A percentile compares a stretch with the other conserved stretches of the same genome.
Conservation (phyloP, 2,797 vertebrate species). For the Falco cherrug region DNA sequence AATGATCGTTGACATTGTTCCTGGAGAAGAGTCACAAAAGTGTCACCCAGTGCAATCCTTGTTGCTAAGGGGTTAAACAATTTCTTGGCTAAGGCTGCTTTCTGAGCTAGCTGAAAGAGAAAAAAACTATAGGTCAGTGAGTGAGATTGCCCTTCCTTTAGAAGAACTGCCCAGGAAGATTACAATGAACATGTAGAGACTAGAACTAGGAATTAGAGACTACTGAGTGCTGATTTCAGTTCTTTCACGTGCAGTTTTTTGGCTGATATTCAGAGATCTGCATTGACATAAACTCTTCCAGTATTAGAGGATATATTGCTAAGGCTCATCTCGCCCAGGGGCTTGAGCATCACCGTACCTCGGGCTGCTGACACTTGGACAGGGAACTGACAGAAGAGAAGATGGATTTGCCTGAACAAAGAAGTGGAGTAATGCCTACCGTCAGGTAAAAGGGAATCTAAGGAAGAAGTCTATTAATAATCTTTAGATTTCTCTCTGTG, state of each 20-base stretch:
- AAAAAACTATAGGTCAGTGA: slow-evolving; percentile 1
- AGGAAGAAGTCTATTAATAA: not conserved
- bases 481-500: not conserved
- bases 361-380: not conserved
- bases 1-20: slow-evolving; percentile 16
- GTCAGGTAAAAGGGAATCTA: not conserved
- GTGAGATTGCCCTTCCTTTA: slow-evolving; percentile 12
- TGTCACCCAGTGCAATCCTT: not conserved
- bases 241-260: slow-evolving; percentile 7
- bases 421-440: not conserved
- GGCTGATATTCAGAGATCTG: slow-evolving; percentile 4
- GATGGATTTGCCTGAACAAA: not conserved
- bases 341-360: not conserved
- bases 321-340: not conserved
- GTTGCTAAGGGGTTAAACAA: slow-evolving; percentile 40
- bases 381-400: not conserved
- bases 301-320: not conserved
- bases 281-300: not conserved
- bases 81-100: slow-evolving; percentile 19
- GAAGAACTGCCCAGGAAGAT: slow-evolving; percentile 13
- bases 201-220: slow-evolving; percentile 25
- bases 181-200: slow-evolving; percentile 2
- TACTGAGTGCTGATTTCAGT: slow-evolving; percentile 2
- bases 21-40: slow-evolving; percentile 6
- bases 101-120: slow-evolving; percentile 22